Base-by-base conservation (phyloP, 2,888 invertebrate species). In the Lasioglossum zephyrum region DNA sequence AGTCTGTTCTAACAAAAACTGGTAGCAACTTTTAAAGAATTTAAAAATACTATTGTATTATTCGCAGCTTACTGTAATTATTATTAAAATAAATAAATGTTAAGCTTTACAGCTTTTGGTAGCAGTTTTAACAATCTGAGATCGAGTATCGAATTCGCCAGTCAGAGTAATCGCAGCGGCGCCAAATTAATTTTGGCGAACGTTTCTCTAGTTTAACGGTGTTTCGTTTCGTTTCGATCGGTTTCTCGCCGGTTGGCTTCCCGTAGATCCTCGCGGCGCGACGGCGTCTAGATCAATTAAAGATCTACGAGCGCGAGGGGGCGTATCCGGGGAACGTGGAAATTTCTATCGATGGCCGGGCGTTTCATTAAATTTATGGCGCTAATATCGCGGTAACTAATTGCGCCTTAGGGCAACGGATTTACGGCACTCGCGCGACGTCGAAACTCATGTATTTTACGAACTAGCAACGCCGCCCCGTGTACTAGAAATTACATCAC, bases 381-480 rank as follows among this genome's bases (percentile, higher is more conserved):
- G 36, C 73, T 72, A 83, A 83, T 79, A 79, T 60, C 72, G 74
- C 39, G 72, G 70, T 39, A 83, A 79, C 79, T 79, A 83, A 83
- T 83, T 83, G 75, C 74, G 79, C 49, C 73, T 82, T 74, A 60
- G 72, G 39, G 39, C 31, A 74, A 57, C 53, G 74, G 82, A 76
- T 73, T 84, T 80, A 84, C 69, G 80, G 80, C 66, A 73, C 80
- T 73, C 53, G 77, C 47, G 69, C 66, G 76, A 49, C 53, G 84
- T 84, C 84, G 84, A 84, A 80, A 84, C 80, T 76, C 80, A 73
- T 84, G 76, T 76, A 79, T 79, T 83, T 83, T 81, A 81, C 81
- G 77, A 73, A 77, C 77, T 53, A 77, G 22, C 81, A 73, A 70
- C 70, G 66, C 49, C 74, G 31, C 53, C 39, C 36, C 60, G 60